Evolutionary conservation across 1,140 invertebrate species (phyloP).

Genomic region (Dinothrombium tinctorium): DNA sequence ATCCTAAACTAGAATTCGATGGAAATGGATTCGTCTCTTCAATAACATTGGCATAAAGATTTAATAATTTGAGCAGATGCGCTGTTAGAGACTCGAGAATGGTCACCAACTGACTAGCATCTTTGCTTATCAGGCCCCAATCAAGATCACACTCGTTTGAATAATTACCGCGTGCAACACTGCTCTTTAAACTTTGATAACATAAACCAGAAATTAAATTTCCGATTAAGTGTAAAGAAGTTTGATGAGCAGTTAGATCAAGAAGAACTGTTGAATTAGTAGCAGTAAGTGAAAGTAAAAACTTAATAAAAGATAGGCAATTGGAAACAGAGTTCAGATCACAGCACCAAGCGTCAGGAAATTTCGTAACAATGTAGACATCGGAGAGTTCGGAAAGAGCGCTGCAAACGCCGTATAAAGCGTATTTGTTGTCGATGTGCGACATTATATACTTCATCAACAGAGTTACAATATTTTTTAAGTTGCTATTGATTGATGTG

Average conservation of each 20-base stretch:
- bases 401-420: background rate
- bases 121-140: background rate
- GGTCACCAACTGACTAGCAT: background rate
- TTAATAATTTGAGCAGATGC: constrained; percentile 7
- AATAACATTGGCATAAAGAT: constrained; percentile 1
- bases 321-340: background rate
- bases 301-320: background rate
- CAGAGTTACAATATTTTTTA: background rate
- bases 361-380: constrained; percentile 14
- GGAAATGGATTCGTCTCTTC: constrained; percentile 3
- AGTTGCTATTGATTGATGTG: background rate
- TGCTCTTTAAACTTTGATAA: background rate
- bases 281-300: constrained; percentile 26
- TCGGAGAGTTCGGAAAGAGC: constrained; percentile 27
- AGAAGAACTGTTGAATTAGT: constrained; percentile 31
- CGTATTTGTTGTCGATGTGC: background rate
- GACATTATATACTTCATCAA: background rate
- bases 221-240: constrained; percentile 32
- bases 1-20: background rate
- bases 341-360: constrained; percentile 2
- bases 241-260: constrained; percentile 35
- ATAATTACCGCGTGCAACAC: no score
- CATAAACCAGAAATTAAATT: constrained; percentile 35
- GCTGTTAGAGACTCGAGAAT: background rate
- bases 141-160: no score